Conservation (phyloP, 1,140 invertebrate species). For the Drosophila parvula region DNA sequence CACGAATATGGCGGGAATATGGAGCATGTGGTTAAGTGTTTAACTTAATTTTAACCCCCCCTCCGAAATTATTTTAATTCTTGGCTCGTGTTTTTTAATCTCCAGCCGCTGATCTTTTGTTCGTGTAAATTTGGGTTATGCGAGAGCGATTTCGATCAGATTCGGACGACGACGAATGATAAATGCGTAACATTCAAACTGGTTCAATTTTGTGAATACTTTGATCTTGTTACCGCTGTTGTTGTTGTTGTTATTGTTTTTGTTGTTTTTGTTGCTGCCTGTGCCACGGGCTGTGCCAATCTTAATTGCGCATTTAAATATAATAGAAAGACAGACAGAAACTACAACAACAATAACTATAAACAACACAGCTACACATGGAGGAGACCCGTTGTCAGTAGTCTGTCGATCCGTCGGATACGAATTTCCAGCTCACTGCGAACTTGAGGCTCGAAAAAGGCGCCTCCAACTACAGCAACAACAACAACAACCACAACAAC, state of each 20-base stretch:
- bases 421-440: slow-evolving; percentile 59
- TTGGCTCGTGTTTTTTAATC: slow-evolving; percentile 41
- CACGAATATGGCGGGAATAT: slow-evolving; percentile 30
- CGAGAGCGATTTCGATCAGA: slow-evolving; percentile 34
- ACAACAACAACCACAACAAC: not conserved
- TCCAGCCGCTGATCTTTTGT: slow-evolving; percentile 24
- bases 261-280: slow-evolving; percentile 38
- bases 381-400: slow-evolving; percentile 29
- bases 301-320: slow-evolving; percentile 82
- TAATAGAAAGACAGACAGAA: slow-evolving; percentile 62
- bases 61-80: slow-evolving; percentile 31
- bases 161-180: slow-evolving; percentile 53
- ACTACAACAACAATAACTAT: slow-evolving; percentile 63
- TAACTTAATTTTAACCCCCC: slow-evolving; percentile 23
- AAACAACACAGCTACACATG: slow-evolving; percentile 54
- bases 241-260: slow-evolving; percentile 22
- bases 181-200: slow-evolving; percentile 80
- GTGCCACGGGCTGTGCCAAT: slow-evolving; percentile 67
- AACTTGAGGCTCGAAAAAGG: slow-evolving; percentile 71
- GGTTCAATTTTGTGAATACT: slow-evolving; percentile 76
- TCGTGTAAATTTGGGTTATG: slow-evolving; percentile 38
- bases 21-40: slow-evolving; percentile 41
- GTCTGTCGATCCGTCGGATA: slow-evolving; percentile 24
- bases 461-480: slow-evolving; percentile 54
- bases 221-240: slow-evolving; percentile 49